These are phyloP conservation scores for Alcis repandata DNA, from an alignment of 2,888 invertebrate species.

Conservation along the genomic window DNA sequence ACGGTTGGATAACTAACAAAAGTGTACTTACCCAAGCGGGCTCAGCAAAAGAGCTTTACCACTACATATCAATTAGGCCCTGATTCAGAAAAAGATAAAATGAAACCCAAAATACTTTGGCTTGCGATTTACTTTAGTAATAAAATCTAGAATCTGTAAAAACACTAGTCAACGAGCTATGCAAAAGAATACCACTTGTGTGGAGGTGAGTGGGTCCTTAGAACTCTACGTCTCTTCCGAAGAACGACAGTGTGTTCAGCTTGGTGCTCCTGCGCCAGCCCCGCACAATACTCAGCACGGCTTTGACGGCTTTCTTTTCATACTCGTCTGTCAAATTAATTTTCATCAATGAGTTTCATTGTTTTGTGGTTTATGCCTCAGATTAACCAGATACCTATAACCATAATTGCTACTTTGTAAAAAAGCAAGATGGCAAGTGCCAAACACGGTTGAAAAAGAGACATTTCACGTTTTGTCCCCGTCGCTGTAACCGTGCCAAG, in stretches of 20 bases:
- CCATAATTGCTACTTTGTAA: too few species aligned
- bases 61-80: too few species aligned
- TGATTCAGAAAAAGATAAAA: background rate
- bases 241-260: slow-evolving; percentile 77
- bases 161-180: background rate
- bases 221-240: slow-evolving; percentile 77
- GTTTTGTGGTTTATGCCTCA: background rate
- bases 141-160: background rate
- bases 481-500: too few species aligned
- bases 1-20: too few species aligned
- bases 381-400: too few species aligned
- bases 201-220: slow-evolving; percentile 39
- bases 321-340: slow-evolving; percentile 62
- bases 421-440: too few species aligned
- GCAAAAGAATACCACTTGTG: background rate
- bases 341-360: background rate
- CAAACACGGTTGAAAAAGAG: too few species aligned
- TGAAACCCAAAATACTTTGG: background rate
- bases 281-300: slow-evolving; percentile 72
- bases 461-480: too few species aligned
- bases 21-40: too few species aligned
- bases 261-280: slow-evolving; percentile 80
- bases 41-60: too few species aligned
- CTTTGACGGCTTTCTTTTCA: slow-evolving; percentile 65
- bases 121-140: background rate